Conservation (phyloP, 2,113 vertebrate genomes). For the Elephantulus edwardii region DNA sequence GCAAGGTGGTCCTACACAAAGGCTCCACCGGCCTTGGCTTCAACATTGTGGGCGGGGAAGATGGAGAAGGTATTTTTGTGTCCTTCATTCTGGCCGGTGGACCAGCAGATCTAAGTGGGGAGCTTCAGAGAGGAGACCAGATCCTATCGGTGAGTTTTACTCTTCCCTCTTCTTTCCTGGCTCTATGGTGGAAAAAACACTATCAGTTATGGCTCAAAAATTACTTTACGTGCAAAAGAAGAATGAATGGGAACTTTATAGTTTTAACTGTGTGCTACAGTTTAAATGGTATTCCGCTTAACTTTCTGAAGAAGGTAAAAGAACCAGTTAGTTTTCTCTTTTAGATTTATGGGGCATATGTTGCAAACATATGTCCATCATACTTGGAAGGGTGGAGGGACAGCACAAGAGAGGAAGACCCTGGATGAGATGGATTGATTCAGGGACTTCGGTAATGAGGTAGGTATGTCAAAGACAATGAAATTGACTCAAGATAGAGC, state of each 20-base stretch:
- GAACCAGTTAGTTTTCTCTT: background rate
- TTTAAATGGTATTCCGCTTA: background rate
- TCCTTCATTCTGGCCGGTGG: constrained; percentile 98
- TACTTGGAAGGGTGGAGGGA: too few species aligned
- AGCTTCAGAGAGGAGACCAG: constrained; percentile 95
- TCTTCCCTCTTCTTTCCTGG: background rate
- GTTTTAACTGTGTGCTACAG: background rate
- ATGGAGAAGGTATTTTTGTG: constrained; percentile 98
- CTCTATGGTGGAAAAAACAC: background rate
- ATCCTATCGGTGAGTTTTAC: constrained; percentile 93
- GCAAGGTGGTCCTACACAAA: constrained; percentile 96
- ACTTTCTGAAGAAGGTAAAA: background rate
- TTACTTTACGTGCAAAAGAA: background rate
- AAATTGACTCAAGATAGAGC: too few species aligned
- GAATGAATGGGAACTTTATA: background rate
- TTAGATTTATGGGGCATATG: background rate
- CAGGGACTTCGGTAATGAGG: too few species aligned
- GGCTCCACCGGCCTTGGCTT: constrained; percentile 97
- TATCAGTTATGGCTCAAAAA: background rate
- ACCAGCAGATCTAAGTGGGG: constrained; percentile 96
- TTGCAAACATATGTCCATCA: too few species aligned
- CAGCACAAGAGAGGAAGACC: too few species aligned
- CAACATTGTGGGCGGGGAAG: constrained; percentile 98
- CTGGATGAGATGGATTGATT: too few species aligned
- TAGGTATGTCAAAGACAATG: too few species aligned